phyloP scores from a whole-genome alignment of 1,140 invertebrate species.

The Pentalonia nigronervosa region DNA sequence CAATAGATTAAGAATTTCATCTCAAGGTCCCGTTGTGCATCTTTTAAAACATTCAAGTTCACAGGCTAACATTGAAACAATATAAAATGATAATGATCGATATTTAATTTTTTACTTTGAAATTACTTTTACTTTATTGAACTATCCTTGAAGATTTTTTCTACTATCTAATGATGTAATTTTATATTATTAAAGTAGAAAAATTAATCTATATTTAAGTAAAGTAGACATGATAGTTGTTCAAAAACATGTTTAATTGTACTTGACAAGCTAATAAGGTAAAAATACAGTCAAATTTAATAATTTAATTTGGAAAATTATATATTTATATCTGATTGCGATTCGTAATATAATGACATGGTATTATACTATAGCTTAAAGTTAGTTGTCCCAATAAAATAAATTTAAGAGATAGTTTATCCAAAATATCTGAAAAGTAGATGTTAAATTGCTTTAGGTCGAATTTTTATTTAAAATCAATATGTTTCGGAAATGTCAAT shows the following conservation, averaged over 20 bases:
- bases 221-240: not conserved
- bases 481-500: not conserved
- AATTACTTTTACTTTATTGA: constrained; percentile 54
- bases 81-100: constrained; percentile 42
- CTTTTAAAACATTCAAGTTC: constrained; percentile 40
- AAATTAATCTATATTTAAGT: not conserved
- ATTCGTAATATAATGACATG: not conserved
- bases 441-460: not conserved
- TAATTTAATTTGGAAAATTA: not conserved
- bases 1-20: constrained; percentile 53
- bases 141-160: not conserved
- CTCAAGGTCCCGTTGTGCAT: constrained; percentile 34
- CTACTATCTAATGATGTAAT: not conserved
- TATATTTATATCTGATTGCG: not conserved
- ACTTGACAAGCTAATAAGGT: not conserved
- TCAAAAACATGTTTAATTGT: not conserved
- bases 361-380: not conserved
- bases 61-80: constrained; percentile 30
- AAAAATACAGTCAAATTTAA: not conserved
- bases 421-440: not conserved
- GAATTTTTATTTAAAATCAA: not conserved
- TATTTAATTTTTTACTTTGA: constrained; percentile 33
- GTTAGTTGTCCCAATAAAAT: not conserved
- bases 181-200: not conserved
- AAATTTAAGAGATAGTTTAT: not conserved